A percentile compares a stretch with the other conserved stretches of the same genome.
These are phyloP conservation scores for Carduelis carduelis DNA, from an alignment of 2,797 vertebrate genomes.

Conservation along the genomic window DNA sequence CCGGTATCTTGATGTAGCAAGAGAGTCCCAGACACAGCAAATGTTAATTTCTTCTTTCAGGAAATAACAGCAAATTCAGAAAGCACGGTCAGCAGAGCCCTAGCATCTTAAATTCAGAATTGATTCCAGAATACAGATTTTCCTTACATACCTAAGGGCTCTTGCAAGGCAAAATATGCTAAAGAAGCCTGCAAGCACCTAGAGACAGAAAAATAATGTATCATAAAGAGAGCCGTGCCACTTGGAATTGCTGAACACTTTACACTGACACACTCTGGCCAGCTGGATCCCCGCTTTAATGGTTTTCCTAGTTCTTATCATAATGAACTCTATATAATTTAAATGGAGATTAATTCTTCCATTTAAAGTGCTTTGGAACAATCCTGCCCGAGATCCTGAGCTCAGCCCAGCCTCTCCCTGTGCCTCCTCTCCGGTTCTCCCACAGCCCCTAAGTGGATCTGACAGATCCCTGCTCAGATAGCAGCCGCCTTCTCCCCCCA, in stretches of 20 bases:
- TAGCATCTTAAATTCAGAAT: neutral
- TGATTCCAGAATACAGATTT: neutral
- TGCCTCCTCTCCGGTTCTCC: constrained; percentile 74
- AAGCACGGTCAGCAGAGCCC: neutral
- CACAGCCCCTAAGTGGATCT: constrained; percentile 86
- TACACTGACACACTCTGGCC: neutral
- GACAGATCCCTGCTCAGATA: constrained; percentile 93
- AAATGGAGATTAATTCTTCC: constrained; percentile 39
- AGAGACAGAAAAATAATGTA: neutral
- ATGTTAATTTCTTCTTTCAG: neutral
- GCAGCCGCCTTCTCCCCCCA: constrained; percentile 82
- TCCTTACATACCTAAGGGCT: neutral
- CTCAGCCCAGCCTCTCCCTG: constrained; percentile 37
- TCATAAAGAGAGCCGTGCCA: neutral
- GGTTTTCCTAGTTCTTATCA: neutral
- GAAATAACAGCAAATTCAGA: neutral
- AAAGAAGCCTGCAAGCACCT: neutral
- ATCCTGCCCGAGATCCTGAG: neutral
- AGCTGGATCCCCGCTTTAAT: neutral
- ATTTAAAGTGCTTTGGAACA: constrained; percentile 11
- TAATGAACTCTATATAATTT: neutral
- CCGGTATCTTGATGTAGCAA: neutral
- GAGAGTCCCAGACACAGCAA: neutral
- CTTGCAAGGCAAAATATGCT: neutral
- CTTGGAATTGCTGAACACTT: neutral